phyloP scores from a whole-genome alignment of 2,797 vertebrate species.

The Nothura maculosa region DNA sequence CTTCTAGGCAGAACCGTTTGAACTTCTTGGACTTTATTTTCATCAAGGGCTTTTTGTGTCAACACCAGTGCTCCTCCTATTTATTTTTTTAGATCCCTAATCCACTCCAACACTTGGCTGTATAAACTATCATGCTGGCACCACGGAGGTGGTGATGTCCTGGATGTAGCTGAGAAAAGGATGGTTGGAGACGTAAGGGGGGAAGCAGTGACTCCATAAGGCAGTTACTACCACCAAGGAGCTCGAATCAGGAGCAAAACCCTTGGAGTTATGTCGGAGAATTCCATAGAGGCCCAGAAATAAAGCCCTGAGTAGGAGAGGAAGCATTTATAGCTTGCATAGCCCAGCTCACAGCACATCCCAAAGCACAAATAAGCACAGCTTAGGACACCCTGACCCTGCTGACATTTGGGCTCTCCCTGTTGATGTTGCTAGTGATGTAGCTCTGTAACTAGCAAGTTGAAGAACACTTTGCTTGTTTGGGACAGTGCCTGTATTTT shows the following conservation, averaged over 20 bases:
- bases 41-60: not conserved
- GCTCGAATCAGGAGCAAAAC: not conserved
- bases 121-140: accelerated
- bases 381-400: not conserved
- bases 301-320: not conserved
- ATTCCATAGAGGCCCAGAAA: not conserved
- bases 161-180: not conserved
- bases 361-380: not conserved
- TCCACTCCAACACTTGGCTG: not conserved
- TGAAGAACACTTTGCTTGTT: not conserved
- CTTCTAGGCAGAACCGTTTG: not conserved
- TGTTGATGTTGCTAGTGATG: not conserved
- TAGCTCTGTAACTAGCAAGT: not conserved
- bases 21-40: not conserved
- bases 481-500: not conserved
- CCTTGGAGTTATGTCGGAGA: not conserved
- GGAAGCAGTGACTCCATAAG: not conserved
- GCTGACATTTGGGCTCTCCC: not conserved
- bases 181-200: not conserved
- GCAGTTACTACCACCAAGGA: not conserved
- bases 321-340: not conserved
- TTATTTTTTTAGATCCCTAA: not conserved
- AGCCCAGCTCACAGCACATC: not conserved
- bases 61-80: accelerated
- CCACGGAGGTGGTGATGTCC: not conserved